Evolutionary conservation across 2,113 vertebrate species (phyloP), one percentile per base, ranked within the genome.

Genomic region (Acanthochromis polyacanthus): DNA sequence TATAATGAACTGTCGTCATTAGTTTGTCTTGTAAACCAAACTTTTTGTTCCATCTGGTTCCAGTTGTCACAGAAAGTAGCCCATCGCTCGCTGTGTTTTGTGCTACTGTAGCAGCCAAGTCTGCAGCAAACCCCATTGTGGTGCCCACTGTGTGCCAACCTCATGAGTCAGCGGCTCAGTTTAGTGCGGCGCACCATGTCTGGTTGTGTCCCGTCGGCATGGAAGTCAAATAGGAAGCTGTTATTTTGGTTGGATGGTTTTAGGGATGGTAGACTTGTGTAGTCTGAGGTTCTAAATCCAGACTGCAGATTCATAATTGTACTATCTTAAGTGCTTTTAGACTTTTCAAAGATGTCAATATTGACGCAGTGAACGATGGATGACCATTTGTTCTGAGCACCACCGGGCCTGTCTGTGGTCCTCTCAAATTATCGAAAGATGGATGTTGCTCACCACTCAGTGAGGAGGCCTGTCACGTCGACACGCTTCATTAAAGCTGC

Each of bases 191-290:
- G 60, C 77, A 70, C 73, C 40, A 32, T 78, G 86, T 86, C 83
- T 81, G 57, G 10, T 80, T 82, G 59, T 68, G 70, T 80, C 74
- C 70, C 45, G 83, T 89, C 22, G 83, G 60, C 80, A 82, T 89
- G 83, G 81, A 76, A 74, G 80, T 82, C 79, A 71, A 80, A 76
- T 75, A 73, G 71, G 81, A 80, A 57, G 45, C 46, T 80, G 81
- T 50, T 77, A 85, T 91, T 89, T 88, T 83, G 74, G 80, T 84
- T 70, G 57, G 61, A 69, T 82, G 71, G 36, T 80, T 79, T 83
- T 69, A 50, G 1, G 72, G 61, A 71, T 46, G 71, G 63, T 71
- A 32, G 64, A 69, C 38, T 83, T 87, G 82, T 91, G 75, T 85
- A 87, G 88, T 92, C 88, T 90, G 82, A 73, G 61, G 69, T 55